These are phyloP conservation scores for Lophius americanus DNA, from an alignment of 2,797 vertebrate genomes.

Conservation along the genomic window DNA sequence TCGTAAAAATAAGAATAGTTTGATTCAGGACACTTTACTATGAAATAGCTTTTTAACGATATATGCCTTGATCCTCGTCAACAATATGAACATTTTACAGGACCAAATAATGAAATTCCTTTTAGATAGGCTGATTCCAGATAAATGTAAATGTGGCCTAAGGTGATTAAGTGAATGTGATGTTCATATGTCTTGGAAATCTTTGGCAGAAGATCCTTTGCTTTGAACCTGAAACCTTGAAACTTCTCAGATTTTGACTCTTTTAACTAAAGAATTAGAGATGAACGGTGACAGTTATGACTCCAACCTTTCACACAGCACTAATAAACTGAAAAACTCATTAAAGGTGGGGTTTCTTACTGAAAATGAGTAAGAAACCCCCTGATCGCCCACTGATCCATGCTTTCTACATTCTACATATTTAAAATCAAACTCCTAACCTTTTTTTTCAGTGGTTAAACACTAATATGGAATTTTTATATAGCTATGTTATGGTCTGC, in stretches of 20 bases:
- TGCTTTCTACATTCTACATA: slow-evolving; percentile 15
- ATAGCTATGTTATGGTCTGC: slow-evolving; percentile 3
- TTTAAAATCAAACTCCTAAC: slow-evolving; percentile 10
- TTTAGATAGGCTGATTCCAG: background rate
- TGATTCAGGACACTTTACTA: too few relatives aligned
- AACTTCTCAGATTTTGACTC: slow-evolving; percentile 7
- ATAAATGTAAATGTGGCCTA: too few relatives aligned
- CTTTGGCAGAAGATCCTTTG: background rate
- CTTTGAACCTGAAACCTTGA: slow-evolving; percentile 1
- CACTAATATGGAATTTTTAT: slow-evolving; percentile 31
- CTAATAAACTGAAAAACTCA: background rate
- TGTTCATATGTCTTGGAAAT: too few relatives aligned
- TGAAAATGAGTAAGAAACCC: too few relatives aligned
- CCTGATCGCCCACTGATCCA: background rate
- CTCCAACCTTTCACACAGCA: background rate
- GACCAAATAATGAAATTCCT: background rate
- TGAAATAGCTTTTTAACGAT: background rate
- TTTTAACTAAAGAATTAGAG: background rate
- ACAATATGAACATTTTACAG: background rate
- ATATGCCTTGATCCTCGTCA: background rate
- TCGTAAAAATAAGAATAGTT: too few relatives aligned
- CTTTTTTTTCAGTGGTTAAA: slow-evolving; percentile 16
- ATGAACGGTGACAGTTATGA: background rate
- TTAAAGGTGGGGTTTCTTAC: too few relatives aligned
- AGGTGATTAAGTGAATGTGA: too few relatives aligned